phyloP scores from a whole-genome alignment of 2,888 invertebrate genomes.

The Neuroscelio doddi region DNA sequence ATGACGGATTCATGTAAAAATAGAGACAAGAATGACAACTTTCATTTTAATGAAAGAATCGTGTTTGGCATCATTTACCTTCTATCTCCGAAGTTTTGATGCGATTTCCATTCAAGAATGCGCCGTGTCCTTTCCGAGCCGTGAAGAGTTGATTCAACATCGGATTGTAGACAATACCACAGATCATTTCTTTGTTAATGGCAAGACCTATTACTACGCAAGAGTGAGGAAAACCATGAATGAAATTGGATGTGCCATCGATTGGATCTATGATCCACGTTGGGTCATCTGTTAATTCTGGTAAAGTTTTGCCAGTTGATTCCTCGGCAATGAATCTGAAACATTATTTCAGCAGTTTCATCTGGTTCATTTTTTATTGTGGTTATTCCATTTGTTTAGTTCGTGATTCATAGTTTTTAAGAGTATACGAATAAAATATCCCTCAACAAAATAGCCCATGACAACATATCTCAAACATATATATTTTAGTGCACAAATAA shows the following conservation, averaged over 20 bases:
- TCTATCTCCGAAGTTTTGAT: constrained; percentile 76
- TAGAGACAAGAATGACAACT: not conserved
- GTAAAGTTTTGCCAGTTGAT: constrained; percentile 74
- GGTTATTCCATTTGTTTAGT: too few relatives aligned
- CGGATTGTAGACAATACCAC: constrained; percentile 87
- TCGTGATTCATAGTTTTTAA: too few relatives aligned
- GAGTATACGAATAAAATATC: too few relatives aligned
- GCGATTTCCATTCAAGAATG: constrained; percentile 81
- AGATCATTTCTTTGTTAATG: constrained; percentile 76
- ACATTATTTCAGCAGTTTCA: constrained; percentile 1
- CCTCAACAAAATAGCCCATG: too few relatives aligned
- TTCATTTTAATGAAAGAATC: too few relatives aligned
- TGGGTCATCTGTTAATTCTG: constrained; percentile 81
- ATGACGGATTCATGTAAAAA: constrained; percentile 9
- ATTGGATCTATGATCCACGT: constrained; percentile 93
- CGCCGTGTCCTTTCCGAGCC: constrained; percentile 82
- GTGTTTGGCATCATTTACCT: too few relatives aligned
- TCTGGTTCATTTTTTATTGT: not conserved
- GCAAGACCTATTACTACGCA: constrained; percentile 81
- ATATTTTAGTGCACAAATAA: too few relatives aligned
- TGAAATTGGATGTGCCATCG: constrained; percentile 93
- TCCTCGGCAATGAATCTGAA: constrained; percentile 89
- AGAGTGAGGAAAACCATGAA: constrained; percentile 80
- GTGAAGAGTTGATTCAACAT: constrained; percentile 82
- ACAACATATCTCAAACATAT: too few relatives aligned